Base-by-base conservation (phyloP, 2,888 invertebrate genomes). In the Rhagonycha lutea region DNA sequence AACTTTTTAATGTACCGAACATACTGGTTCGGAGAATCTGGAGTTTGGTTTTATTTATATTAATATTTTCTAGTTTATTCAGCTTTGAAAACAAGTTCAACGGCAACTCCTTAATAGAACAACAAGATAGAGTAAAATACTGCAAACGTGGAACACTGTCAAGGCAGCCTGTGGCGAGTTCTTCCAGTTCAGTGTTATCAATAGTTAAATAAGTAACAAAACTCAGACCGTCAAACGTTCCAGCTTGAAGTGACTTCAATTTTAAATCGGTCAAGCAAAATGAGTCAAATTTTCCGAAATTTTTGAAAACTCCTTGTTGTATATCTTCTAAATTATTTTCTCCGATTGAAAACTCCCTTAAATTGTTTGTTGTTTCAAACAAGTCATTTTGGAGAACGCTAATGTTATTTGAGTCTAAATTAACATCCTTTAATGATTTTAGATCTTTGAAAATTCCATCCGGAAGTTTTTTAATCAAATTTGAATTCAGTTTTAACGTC, bases 241-340 rank as follows among this genome's bases (percentile, higher is more conserved):
- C 60, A 2, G 61, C 1, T 14, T 70, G 11, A 14, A 73, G 10
- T 24, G 0, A 24, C n/a, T 47, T 73, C 11, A 26, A 69, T 14
- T 69, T 28, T 24, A 32, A 68, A 61, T 12, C 9, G 1, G 23
- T n/a, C 4, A 73, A 61, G 18, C 11, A 14, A 10, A 74, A 28
- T 0, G 14, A 11, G 1, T 12, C 8, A 9, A 70, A 14, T 10
- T 67, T 47, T 11, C 23, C 4, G 0, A 70, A 32, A 23, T 63
- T 62, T 8, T 63, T 70, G 60, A 73, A 70, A 14, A 32, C 14
- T 4, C 26, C 28, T 7, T 14, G 14, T 8, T 61, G 18, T 11
- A 76, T 68, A 3, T 26, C 12, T 14, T 62, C 28, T 2, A 76
- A 10, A 12, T 69, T 18, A 28, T 77, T 77, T 4, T 72, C 23